These are phyloP conservation scores for Cynocephalus volans DNA, from an alignment of 2,113 vertebrate species.

Conservation along the genomic window DNA sequence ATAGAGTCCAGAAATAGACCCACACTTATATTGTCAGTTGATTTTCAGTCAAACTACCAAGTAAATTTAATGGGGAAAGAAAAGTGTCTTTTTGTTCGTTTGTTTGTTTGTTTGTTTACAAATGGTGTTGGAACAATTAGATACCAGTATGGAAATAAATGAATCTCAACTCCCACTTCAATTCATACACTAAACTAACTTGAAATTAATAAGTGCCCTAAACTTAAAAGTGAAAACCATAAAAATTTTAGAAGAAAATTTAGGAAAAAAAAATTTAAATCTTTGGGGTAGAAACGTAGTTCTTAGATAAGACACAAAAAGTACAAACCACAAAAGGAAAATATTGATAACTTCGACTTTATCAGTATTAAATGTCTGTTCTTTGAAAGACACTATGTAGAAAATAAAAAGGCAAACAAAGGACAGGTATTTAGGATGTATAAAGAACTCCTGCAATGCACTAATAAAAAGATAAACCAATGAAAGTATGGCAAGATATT, in stretches of 20 bases:
- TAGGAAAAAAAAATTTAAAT: neutral
- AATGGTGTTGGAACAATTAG: neutral
- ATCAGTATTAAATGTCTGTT: slow-evolving; percentile 7
- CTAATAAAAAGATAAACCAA: neutral
- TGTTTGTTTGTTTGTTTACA: neutral
- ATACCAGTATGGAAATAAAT: neutral
- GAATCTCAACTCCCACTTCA: neutral
- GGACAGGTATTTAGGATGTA: neutral
- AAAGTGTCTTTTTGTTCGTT: neutral
- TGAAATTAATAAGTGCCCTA: neutral
- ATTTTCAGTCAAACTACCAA: neutral
- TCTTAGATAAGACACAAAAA: neutral
- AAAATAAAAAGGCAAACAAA: neutral
- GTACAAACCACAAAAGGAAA: neutral
- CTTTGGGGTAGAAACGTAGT: neutral
- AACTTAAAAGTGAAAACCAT: neutral
- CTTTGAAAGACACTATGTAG: neutral
- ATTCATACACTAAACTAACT: neutral
- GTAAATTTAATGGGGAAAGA: neutral
- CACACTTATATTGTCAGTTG: neutral
- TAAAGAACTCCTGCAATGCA: neutral
- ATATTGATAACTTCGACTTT: neutral
- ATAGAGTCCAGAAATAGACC: neutral
- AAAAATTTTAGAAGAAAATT: neutral
- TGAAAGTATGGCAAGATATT: neutral